phyloP scores from a whole-genome alignment of 2,888 invertebrate genomes.

The Tipula confusa region DNA sequence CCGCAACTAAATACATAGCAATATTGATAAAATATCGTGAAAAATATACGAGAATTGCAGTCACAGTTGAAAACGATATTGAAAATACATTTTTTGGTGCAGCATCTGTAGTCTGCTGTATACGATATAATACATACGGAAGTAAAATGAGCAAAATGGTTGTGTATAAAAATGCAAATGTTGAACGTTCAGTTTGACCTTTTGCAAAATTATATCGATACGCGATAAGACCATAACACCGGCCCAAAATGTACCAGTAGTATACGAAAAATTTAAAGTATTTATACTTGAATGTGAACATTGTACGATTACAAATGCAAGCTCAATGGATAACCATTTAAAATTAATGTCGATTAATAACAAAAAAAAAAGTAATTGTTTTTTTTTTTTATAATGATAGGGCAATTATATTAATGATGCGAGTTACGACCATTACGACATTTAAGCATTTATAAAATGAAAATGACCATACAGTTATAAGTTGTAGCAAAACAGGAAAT shows the following conservation, averaged over 20 bases:
- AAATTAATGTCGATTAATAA: background rate
- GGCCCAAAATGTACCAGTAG: background rate
- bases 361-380: too few species aligned
- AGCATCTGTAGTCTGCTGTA: too few species aligned
- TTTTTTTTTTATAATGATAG: too few species aligned
- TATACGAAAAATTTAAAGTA: background rate
- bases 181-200: background rate
- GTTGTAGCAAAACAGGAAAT: too few species aligned
- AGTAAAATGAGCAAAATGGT: too few species aligned
- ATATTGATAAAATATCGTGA: background rate
- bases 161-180: background rate
- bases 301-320: background rate
- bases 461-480: too few species aligned
- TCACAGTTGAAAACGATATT: background rate
- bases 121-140: too few species aligned
- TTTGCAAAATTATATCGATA: background rate
- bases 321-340: background rate
- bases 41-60: background rate
- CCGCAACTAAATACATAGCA: background rate
- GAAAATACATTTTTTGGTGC: background rate
- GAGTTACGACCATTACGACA: too few species aligned
- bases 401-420: too few species aligned
- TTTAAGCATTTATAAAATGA: too few species aligned
- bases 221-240: background rate
- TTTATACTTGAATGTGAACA: background rate